Evolutionary conservation across 2,113 vertebrate genomes (phyloP).

Genomic region (Oxyura jamaicensis): DNA sequence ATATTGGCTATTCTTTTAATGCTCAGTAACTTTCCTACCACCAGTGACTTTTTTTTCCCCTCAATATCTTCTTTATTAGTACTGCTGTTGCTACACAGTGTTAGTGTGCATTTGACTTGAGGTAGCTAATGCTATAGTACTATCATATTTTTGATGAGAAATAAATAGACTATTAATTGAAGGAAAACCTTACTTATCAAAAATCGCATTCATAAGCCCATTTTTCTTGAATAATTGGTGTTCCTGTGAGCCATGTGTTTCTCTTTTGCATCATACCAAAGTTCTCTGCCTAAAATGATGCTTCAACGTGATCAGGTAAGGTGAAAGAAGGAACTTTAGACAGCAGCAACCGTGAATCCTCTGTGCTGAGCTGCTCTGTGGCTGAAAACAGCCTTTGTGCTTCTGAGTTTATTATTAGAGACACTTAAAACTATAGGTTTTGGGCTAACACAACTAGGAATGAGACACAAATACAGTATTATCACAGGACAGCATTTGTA

Average conservation of each 20-base stretch:
- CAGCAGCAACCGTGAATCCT: neutral
- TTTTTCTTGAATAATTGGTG: neutral
- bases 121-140: neutral
- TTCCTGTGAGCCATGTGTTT: neutral
- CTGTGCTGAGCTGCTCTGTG: neutral
- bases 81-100: neutral
- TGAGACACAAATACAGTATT: too few species aligned
- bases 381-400: neutral
- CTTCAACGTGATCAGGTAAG: neutral
- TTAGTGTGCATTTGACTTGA: neutral
- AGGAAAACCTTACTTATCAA: neutral
- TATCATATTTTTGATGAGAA: neutral
- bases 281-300: neutral
- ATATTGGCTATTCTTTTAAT: conserved; percentile 51
- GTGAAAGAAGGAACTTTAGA: neutral
- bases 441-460: too few species aligned
- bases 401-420: conserved; percentile 4
- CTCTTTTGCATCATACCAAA: neutral
- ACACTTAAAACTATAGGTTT: neutral
- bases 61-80: conserved; percentile 18
- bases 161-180: neutral
- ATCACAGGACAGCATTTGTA: neutral
- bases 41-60: neutral
- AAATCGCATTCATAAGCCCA: neutral
- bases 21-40: conserved; percentile 6